Evolutionary conservation across 2,888 invertebrate species (phyloP), one percentile per base, ranked within the genome.

Genomic region (Erebia palarica): DNA sequence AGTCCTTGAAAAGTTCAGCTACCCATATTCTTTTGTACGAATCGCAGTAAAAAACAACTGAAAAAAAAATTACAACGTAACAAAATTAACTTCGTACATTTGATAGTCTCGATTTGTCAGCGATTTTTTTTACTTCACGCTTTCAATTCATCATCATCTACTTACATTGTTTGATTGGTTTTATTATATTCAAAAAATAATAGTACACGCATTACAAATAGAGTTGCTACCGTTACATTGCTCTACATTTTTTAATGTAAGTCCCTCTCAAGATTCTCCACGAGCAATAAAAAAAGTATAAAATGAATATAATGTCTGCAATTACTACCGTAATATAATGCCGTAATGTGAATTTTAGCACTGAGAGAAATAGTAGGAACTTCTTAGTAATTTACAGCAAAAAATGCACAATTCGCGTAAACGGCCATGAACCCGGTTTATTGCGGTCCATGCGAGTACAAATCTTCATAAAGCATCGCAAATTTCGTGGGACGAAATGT

Each of bases 381-480:
- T 88, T 88, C 86, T 84, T 82, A 84, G 86, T 88, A 88, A 81
- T 84, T 81, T 79, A 80, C 79, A 90, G 90, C 90, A 91, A 91
- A 91, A 90, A 91, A 82, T 92, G 92, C 92, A 92, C 85, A 87
- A 82, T 86, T 89, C 86, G 80, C 78, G 84, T 84, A 82, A 89
- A 81, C 74, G 81, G 83, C 84, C 89, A 75, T 89, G 89, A 89
- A 89, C 89, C 83, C 81, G 80, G 77, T 82, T 91, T 89, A 89
- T 89, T 83, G 87, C 86, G 86, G 91, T 91, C 88, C 90, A 90
- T 88, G 90, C 88, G 87, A 87, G 86, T 86, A 86, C 86, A 86
- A 85, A 66, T 47, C 86, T 87, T 88, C 81, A 83, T 87, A 87
- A 85, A 86, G 84, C 81, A 82, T 83, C 73, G 81, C 82, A 78